phyloP scores from a whole-genome alignment of 2,797 vertebrate genomes.

The Craterocephalus amniculus region DNA sequence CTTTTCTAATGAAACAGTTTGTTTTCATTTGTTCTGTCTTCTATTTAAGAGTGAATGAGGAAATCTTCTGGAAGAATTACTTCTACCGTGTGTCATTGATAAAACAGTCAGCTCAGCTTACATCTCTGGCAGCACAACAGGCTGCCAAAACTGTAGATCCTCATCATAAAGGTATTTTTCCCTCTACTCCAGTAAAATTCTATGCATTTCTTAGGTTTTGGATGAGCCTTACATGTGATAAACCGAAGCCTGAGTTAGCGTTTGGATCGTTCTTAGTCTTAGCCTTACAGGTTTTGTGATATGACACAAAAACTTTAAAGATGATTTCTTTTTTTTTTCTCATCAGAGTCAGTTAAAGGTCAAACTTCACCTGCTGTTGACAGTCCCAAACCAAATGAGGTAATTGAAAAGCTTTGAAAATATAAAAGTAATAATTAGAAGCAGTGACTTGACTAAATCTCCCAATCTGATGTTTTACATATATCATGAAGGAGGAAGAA shows the following conservation, averaged over 20 bases:
- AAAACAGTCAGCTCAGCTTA: constrained; percentile 93
- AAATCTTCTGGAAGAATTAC: constrained; percentile 95
- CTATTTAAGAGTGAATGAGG: constrained; percentile 88
- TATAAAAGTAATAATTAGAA: not conserved
- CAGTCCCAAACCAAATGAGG: constrained; percentile 66
- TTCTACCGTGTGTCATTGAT: constrained; percentile 94
- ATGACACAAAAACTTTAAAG: not conserved
- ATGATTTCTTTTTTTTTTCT: constrained; percentile 2
- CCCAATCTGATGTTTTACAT: constrained; percentile 12
- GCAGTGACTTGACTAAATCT: not conserved
- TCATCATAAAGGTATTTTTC: constrained; percentile 50
- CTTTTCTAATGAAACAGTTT: not conserved
- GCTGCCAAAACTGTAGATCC: constrained; percentile 63
- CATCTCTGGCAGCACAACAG: constrained; percentile 89
- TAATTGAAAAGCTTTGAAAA: constrained; percentile 23
- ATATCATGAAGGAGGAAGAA: constrained; percentile 81
- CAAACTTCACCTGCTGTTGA: constrained; percentile 53
- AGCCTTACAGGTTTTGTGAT: not conserved
- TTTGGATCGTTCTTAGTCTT: not conserved
- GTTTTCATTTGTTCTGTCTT: not conserved
- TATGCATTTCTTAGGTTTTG: not conserved
- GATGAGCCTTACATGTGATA: not conserved
- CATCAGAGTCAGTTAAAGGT: constrained; percentile 60
- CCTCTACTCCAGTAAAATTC: not conserved
- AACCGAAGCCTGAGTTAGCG: not conserved